Base-by-base conservation (phyloP, 1,140 invertebrate species). In the Drosophila sp. region DNA sequence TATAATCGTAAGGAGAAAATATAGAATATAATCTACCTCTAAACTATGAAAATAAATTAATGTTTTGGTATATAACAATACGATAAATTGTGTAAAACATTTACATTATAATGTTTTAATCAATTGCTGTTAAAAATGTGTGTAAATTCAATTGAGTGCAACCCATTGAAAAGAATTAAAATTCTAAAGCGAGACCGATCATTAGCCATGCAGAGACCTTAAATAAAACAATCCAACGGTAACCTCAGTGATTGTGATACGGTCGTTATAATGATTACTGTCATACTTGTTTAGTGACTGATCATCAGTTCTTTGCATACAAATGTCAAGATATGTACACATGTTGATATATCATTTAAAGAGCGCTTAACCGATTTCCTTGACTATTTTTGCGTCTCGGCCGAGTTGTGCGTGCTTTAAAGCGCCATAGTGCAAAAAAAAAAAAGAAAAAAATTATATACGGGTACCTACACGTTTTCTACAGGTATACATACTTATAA, bases 331-430 rank as follows among this genome's bases (percentile, higher is more conserved):
- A 25, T 5, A 34, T 36, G 6, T 56, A 46, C n/a, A n/a, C n/a
- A n/a, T 51, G 9, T 38, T 38, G n/a, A 16, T 46, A 27, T 41
- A 34, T 32, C 29, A 6, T 16, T 34, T 18, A 53, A 51, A 62
- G 65, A 69, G 45, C 13, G 46, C 41, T 72, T 58, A 21, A 48
- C 32, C 46, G 46, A 74, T 78, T 78, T 78, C 72, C 75, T 78
- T 78, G 75, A 78, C 72, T 78, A 56, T 71, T 70, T 59, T 61
- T 34, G 46, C 56, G 46, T 70, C 82, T 86, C 65, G 81, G 80
- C 62, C 36, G 62, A 72, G 57, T 54, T 67, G 75, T 86, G 81
- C 74, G 77, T 84, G 81, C 81, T 67, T 48, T 61, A 65, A 78
- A 74, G 66, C 61, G 61, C 56, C 59, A 36, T 27, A 64, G 61